phyloP scores from a whole-genome alignment of 2,797 vertebrate species.

The Sebastes diaconus region DNA sequence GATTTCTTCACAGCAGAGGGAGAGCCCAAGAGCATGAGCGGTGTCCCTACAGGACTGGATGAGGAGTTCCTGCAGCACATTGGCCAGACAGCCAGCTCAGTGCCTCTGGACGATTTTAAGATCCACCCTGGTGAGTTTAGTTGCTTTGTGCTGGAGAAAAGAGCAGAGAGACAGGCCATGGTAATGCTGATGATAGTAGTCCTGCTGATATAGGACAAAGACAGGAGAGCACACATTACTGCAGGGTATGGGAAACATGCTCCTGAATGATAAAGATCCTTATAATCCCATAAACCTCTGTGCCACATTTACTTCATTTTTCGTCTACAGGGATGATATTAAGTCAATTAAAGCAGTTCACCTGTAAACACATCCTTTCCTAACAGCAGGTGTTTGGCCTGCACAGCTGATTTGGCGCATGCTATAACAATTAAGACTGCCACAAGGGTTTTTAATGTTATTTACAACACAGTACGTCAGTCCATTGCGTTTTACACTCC shows the following conservation, averaged over 20 bases:
- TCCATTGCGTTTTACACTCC: slow-evolving; percentile 5
- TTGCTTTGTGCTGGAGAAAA: neutral
- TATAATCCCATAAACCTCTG: neutral
- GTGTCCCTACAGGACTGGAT: slow-evolving; percentile 86
- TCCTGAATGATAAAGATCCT: neutral
- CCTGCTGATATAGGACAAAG: neutral
- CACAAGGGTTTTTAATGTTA: slow-evolving; percentile 4
- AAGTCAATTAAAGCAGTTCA: slow-evolving; percentile 36
- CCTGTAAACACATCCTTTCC: slow-evolving; percentile 12
- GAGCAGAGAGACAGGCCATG: neutral
- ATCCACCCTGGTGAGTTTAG: slow-evolving; percentile 81
- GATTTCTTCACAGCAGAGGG: slow-evolving; percentile 93
- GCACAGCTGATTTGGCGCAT: neutral
- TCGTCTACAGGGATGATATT: neutral
- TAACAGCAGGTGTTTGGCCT: slow-evolving; percentile 12
- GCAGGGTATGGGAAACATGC: neutral
- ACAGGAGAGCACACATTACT: neutral
- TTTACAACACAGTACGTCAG: neutral
- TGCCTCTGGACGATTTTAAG: slow-evolving; percentile 90
- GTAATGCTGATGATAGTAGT: neutral
- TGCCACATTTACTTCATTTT: neutral
- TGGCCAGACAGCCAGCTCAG: slow-evolving; percentile 88
- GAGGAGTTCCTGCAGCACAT: slow-evolving; percentile 88
- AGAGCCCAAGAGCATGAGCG: slow-evolving; percentile 90
- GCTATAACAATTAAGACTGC: neutral